Percentiles rank a stretch among this genome's conserved stretches.
These are phyloP conservation scores for Apomyelois bistriatella DNA, from an alignment of 2,888 invertebrate species.

Conservation along the genomic window DNA sequence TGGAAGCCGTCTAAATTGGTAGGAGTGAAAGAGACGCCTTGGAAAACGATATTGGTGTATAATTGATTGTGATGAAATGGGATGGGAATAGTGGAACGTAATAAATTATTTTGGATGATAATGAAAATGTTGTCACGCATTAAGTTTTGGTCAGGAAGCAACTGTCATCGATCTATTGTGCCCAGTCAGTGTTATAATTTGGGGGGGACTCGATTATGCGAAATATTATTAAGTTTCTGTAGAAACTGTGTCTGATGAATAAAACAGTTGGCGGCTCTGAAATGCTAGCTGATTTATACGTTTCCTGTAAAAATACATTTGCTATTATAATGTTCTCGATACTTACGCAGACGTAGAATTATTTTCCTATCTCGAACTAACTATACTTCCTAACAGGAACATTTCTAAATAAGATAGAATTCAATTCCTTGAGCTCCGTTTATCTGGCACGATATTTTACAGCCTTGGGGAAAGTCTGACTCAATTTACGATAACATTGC, in stretches of 20 bases:
- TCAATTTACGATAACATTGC: slow-evolving; percentile 4
- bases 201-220: background rate
- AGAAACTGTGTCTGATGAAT: no score
- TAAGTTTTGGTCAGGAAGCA: slow-evolving; percentile 35
- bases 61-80: slow-evolving; percentile 60
- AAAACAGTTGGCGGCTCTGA: no score
- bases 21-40: slow-evolving; percentile 40
- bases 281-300: no score
- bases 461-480: background rate
- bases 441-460: slow-evolving; percentile 1
- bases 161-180: slow-evolving; percentile 29
- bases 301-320: no score
- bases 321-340: no score
- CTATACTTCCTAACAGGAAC: background rate
- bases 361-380: no score
- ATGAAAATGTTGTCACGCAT: slow-evolving; percentile 55
- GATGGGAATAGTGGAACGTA: slow-evolving; percentile 36
- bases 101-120: slow-evolving; percentile 48
- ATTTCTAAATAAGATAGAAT: background rate
- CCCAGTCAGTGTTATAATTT: background rate
- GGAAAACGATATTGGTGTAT: slow-evolving; percentile 58
- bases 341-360: no score
- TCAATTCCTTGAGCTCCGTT: background rate
- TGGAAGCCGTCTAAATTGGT: slow-evolving; percentile 47
- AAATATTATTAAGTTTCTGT: background rate